Base-by-base conservation (phyloP, 2,888 invertebrate genomes). In the Subacronicta megacephala region DNA sequence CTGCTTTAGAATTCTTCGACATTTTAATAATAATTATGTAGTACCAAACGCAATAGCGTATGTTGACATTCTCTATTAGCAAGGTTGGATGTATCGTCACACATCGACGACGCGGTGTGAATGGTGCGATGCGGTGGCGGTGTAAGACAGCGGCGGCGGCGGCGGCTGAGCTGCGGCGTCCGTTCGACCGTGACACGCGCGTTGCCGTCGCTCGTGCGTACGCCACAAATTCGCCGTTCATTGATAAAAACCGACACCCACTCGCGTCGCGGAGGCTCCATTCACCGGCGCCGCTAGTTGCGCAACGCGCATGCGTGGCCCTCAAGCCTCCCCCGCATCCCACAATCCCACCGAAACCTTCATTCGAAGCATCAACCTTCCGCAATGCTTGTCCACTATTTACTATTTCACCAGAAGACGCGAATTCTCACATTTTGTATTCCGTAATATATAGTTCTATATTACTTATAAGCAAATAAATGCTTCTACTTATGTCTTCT, bases 191-290 rank as follows among this genome's bases (percentile, higher is more conserved):
- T 93, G 93, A 93, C 93, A 90, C 85, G 61, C 66, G 73, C 76
- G 53, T 7, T 42, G 37, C 35, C 18, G 72, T 66, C 84, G 89
- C 87, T 66, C 84, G 89, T 87, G 90, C 90, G 92, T 93, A 92
- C 90, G 88, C 86, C 89, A 87, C 89, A 81, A 90, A 88, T 91
- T 92, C 83, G 90, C 90, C 84, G 91, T 92, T 90, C 94, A 94
- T 94, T 93, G 91, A 94, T 94, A 92, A 93, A 93, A 92, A 92
- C 87, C 77, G 73, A 85, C 90, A 83, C 94, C 92, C 90, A 92
- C 93, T 78, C 88, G 73, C 69, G 78, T 67, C 73, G 72, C 77
- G 75, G 83, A 83, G 85, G 77, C 81, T 90, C 92, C 93, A 92
- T 92, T 92, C 92, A 92, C 91, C 85, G 90, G 91, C 90, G 91